Conservation (phyloP, 1,140 invertebrate species). For the Neomicropteryx cornuta region DNA sequence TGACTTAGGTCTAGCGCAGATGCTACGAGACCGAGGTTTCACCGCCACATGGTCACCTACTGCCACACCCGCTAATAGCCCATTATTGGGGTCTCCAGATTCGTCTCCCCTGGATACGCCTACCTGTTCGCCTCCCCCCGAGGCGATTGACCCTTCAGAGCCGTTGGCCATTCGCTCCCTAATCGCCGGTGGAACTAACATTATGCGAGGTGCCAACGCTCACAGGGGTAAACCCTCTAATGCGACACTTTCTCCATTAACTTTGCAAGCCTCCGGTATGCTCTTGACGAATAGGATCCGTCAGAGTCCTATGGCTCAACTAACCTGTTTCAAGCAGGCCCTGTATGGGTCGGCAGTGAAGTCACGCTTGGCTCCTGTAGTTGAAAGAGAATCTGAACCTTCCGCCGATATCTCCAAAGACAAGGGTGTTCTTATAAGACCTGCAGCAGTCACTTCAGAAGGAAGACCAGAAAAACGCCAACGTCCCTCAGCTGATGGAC, state of each 20-base stretch:
- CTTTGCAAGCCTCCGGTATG: constrained; percentile 44
- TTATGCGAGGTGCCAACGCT: constrained; percentile 49
- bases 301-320: constrained; percentile 62
- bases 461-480: constrained; percentile 29
- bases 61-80: constrained; percentile 43
- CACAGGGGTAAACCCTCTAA: constrained; percentile 34
- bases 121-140: constrained; percentile 47
- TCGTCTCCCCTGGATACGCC: constrained; percentile 72
- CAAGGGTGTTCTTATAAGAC: no score
- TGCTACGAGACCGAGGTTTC: constrained; percentile 63
- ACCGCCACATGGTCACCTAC: constrained; percentile 32
- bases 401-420: no score
- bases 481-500: constrained; percentile 29
- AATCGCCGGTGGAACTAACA: constrained; percentile 61
- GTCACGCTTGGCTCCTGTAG: constrained; percentile 37
- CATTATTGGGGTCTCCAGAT: constrained; percentile 40
- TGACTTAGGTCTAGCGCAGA: constrained; percentile 64
- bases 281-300: constrained; percentile 42
- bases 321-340: constrained; percentile 56
- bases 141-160: constrained; percentile 35
- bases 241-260: constrained; percentile 39
- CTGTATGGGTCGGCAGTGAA: constrained; percentile 33
- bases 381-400: constrained; percentile 27
- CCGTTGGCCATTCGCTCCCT: constrained; percentile 50
- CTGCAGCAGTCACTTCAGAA: constrained; percentile 30